Evolutionary conservation across 2,888 invertebrate genomes (phyloP).

Genomic region (Rhodophaea formosa): DNA sequence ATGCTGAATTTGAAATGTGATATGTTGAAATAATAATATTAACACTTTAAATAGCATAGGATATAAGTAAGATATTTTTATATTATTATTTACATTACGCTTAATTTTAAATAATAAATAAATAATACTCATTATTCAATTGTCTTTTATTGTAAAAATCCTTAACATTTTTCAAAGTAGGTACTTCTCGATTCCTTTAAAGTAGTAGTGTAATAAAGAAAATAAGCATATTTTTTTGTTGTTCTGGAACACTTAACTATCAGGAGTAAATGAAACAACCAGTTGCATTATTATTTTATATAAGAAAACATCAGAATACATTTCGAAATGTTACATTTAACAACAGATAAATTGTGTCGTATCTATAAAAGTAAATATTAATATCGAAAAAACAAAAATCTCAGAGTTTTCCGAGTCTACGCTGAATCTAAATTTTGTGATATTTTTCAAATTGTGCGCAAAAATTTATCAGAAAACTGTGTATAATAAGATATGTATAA

Average conservation of each 20-base stretch:
- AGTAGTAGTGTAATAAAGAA: no score
- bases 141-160: no score
- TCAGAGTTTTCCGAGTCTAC: constrained; percentile 36
- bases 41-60: no score
- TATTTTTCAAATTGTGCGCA: constrained; percentile 55
- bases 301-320: constrained; percentile 77
- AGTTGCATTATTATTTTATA: constrained; percentile 43
- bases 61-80: not conserved
- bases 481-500: constrained; percentile 62
- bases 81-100: not conserved
- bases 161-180: no score
- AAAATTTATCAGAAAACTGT: constrained; percentile 54
- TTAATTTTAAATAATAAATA: not conserved
- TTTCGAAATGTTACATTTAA: constrained; percentile 72
- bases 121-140: not conserved
- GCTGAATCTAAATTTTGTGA: constrained; percentile 38
- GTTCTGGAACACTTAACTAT: no score
- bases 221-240: no score
- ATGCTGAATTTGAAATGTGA: not conserved
- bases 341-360: constrained; percentile 44
- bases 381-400: constrained; percentile 24
- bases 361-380: constrained; percentile 20
- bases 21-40: not conserved
- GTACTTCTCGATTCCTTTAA: no score
- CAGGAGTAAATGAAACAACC: constrained; percentile 45